Conservation (phyloP, 2,888 invertebrate species). For the Carpatolechia fugitivella region DNA sequence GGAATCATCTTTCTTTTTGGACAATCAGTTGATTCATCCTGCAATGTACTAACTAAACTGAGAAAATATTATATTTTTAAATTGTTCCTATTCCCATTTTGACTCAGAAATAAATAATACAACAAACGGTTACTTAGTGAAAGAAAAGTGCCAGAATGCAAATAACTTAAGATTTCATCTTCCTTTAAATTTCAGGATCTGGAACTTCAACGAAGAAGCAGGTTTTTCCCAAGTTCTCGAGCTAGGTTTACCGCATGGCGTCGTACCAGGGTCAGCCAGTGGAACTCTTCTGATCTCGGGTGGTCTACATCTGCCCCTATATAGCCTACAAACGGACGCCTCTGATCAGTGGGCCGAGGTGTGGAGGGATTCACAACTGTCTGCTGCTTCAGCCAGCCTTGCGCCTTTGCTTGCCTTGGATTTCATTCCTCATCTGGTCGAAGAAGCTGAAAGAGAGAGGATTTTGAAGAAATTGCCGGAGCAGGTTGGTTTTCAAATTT, state of each 20-base stretch:
- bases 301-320: conserved; percentile 79
- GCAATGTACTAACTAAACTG: too few relatives aligned
- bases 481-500: conserved; percentile 53
- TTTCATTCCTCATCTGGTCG: conserved; percentile 73
- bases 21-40: too few relatives aligned
- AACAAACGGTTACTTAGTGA: too few relatives aligned
- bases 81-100: too few relatives aligned
- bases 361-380: conserved; percentile 69
- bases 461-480: conserved; percentile 77
- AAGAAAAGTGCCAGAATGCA: too few relatives aligned
- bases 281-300: conserved; percentile 81
- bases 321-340: conserved; percentile 57
- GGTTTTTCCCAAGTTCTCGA: conserved; percentile 84
- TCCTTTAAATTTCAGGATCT: conserved; percentile 71
- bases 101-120: too few relatives aligned
- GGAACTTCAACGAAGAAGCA: conserved; percentile 85
- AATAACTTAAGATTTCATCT: too few relatives aligned
- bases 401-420: conserved; percentile 79
- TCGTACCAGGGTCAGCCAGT: conserved; percentile 82
- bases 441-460: conserved; percentile 70
- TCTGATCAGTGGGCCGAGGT: conserved; percentile 65
- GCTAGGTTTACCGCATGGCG: conserved; percentile 81
- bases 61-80: too few relatives aligned
- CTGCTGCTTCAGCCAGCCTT: conserved; percentile 78
- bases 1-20: too few relatives aligned